Base-by-base conservation (phyloP, 2,888 invertebrate genomes). In the Corbicula japonica region DNA sequence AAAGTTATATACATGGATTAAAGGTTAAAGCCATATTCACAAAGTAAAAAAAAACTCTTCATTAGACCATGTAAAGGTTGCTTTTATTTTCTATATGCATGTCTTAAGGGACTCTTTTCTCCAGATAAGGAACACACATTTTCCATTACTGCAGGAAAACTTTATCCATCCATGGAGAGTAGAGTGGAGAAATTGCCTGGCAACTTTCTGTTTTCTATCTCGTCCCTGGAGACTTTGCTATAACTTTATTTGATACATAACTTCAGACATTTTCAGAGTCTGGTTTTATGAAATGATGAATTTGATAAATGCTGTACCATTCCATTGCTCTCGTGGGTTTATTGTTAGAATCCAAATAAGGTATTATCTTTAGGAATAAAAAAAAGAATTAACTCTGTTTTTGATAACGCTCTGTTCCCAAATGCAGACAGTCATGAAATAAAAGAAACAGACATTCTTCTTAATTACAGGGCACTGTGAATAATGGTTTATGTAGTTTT, bases 301-400 rank as follows among this genome's bases (percentile, higher is more conserved):
- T 69, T 69, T 69, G 68, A 69, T 52, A 74, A 75, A 75, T 61
- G 52, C 46, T 62, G 56, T 30, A 44, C 34, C 60, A 44, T 44
- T 23, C 8, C 15, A 34, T 32, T n/a, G 35, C 30, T 46, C 68
- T 34, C 32, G 32, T 46, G 68, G 56, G 62, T n/a, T 30, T 30
- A 18, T 12, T 41, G 23, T 28, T 44, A 44, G 72, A 46, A 32
- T 72, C 63, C 62, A 41, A 63, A 52, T 63, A 63, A 46, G 61
- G 12, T n/a, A n/a, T n/a, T n/a, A n/a, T n/a, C n/a, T n/a, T n/a
- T n/a, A n/a, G n/a, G n/a, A n/a, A n/a, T n/a, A n/a, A n/a, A n/a
- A n/a, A n/a, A n/a, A n/a, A n/a, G n/a, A n/a, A n/a, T n/a, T n/a
- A n/a, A n/a, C n/a, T n/a, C n/a, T n/a, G n/a, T n/a, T n/a, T n/a